Evolutionary conservation across 2,888 invertebrate species (phyloP).

Genomic region (Drosophila rellima): DNA sequence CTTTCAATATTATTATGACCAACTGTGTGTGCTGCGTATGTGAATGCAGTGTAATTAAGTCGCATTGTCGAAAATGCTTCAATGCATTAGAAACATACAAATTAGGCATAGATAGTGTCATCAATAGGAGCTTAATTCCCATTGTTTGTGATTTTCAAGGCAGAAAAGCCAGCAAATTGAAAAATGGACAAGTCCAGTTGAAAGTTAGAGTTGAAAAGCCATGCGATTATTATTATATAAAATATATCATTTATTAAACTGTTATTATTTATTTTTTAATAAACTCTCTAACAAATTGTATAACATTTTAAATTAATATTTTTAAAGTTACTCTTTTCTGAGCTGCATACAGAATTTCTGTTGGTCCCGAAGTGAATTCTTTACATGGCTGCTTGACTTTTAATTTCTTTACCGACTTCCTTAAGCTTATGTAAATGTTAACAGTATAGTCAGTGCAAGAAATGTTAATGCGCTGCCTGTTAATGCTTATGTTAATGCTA

Average conservation of each 20-base stretch:
- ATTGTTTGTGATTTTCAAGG: slow-evolving; percentile 23
- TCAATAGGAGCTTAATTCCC: slow-evolving; percentile 45
- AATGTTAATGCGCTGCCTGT: not conserved
- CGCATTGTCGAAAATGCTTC: slow-evolving; percentile 49
- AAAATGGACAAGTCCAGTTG: not conserved
- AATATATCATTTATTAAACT: too few species aligned
- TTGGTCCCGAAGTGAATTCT: too few species aligned
- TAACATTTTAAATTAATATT: not conserved
- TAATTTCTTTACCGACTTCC: not conserved
- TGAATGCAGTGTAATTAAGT: slow-evolving; percentile 69
- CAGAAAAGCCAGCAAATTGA: slow-evolving; percentile 1
- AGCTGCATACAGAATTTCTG: not conserved
- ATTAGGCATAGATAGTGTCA: slow-evolving; percentile 47
- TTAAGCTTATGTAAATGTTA: not conserved
- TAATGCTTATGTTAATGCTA: not conserved
- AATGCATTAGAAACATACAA: slow-evolving; percentile 31
- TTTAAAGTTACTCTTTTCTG: not conserved
- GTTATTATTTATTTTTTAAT: not conserved
- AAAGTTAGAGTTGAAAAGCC: not conserved
- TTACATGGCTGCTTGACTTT: not conserved
- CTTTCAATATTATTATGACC: slow-evolving; percentile 54
- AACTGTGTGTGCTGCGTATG: slow-evolving; percentile 15
- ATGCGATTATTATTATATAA: not conserved
- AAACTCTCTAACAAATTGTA: too few species aligned
- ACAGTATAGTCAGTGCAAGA: too few species aligned